A percentile compares a stretch with the other conserved stretches of the same genome.
Evolutionary conservation across 2,797 vertebrate genomes (phyloP).

Genomic region (Phaenicophaeus curvirostris): DNA sequence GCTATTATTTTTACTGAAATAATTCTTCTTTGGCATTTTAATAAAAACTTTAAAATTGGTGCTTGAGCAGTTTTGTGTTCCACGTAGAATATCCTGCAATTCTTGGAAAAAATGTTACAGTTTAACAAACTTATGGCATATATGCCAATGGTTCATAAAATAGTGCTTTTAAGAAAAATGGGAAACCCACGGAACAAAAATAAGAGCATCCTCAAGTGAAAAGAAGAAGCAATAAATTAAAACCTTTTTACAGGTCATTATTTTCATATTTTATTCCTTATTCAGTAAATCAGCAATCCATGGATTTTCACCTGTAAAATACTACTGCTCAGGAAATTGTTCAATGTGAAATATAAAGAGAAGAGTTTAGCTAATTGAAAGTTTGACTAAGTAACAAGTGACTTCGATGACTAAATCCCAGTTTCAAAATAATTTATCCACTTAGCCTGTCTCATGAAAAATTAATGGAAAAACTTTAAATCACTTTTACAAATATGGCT

Average conservation of each 20-base stretch:
- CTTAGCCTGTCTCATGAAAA: conserved; percentile 44
- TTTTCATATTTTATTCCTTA: conserved; percentile 30
- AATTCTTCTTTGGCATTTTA: neutral
- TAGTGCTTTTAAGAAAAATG: conserved; percentile 4
- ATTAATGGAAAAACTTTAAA: neutral
- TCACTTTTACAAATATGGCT: neutral
- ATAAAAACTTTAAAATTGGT: neutral
- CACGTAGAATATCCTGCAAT: neutral
- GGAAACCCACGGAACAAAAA: neutral
- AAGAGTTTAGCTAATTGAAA: conserved; percentile 67
- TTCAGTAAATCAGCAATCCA: conserved; percentile 25
- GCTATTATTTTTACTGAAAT: neutral
- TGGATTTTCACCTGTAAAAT: conserved; percentile 53
- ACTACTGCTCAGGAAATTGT: conserved; percentile 44
- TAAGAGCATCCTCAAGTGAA: neutral
- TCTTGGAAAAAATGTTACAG: neutral
- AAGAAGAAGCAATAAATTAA: conserved; percentile 40
- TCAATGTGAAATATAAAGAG: conserved; percentile 54
- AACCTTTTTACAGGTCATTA: neutral
- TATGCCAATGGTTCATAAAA: neutral
- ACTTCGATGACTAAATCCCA: conserved; percentile 24
- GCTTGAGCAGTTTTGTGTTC: neutral
- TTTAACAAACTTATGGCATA: neutral
- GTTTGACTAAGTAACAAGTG: conserved; percentile 63
- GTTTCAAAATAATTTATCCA: conserved; percentile 50